Base-by-base conservation (phyloP, 2,888 invertebrate genomes). In the Drosophila atroscutellata region DNA sequence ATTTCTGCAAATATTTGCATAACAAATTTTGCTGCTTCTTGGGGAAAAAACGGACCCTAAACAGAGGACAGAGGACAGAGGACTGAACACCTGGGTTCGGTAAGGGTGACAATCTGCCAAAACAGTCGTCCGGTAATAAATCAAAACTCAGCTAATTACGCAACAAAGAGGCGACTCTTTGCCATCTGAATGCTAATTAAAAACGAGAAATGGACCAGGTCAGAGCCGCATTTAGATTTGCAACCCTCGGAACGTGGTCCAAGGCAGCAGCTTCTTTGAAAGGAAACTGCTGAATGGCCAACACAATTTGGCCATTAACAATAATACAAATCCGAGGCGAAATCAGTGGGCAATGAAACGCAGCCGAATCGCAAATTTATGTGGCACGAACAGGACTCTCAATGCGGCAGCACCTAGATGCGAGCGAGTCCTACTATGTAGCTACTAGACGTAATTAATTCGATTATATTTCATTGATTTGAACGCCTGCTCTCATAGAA, bases 401-500 rank as follows among this genome's bases (percentile, higher is more conserved):
- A 24, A 34, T 69, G 61, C 66, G 61, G 74, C 63, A 57, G 69
- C 74, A 74, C 74, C 81, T 77, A 73, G 20, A 37, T 11, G 28
- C 26, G 42, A 50, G 64, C 42, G 28, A 60, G 39, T 65, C 50
- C 47, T 37, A 54, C 50, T 62, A 37, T 2, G 3, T 4, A 28
- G 66, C 72, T 67, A 60, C 66, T 81, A 84, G 79, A 79, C 84
- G 83, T 92, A 92, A 92, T 92, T 92, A 92, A 92, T 92, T 92
- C 91, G 90, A 92, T 92, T 92, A 92, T 91, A 90, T 91, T 92
- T 91, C 90, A 92, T 91, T 91, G 92, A 92, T 91, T 92, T 90
- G 89, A 88, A 89, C 92, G 80, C 75, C 66, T 63, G 55, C 59
- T 54, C 77, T 83, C 79, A 86, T 90, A 86, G 90, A 87, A 85